These are phyloP conservation scores for Steinernema feltiae DNA, from an alignment of 1,140 invertebrate species.

Conservation along the genomic window DNA sequence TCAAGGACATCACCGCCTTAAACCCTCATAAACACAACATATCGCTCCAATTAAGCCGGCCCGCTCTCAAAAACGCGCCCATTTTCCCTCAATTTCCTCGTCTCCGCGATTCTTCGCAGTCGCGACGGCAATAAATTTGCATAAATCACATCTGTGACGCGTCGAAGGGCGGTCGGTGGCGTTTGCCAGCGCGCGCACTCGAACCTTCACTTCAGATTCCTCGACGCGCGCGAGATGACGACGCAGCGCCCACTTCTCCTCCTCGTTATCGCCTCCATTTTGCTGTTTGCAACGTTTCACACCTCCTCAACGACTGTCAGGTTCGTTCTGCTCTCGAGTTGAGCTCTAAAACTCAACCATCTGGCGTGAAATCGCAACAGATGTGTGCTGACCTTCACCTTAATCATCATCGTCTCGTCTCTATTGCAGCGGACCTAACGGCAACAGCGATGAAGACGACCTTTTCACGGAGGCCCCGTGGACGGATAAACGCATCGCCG, in stretches of 20 bases:
- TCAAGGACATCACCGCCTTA: too few species aligned
- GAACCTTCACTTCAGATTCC: constrained; percentile 1
- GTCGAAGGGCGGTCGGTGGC: neutral
- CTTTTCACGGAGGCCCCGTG: neutral
- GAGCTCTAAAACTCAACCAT: neutral
- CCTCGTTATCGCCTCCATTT: neutral
- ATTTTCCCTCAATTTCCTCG: neutral
- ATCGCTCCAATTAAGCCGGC: too few species aligned
- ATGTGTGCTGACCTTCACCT: constrained; percentile 8
- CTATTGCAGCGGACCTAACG: neutral
- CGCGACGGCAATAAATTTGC: neutral
- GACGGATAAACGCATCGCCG: constrained; percentile 11
- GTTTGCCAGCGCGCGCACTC: neutral
- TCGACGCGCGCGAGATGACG: neutral
- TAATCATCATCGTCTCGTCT: too few species aligned
- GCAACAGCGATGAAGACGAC: neutral
- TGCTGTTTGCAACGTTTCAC: neutral
- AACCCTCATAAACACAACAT: neutral
- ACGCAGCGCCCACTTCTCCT: neutral
- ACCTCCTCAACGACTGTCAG: too few species aligned
- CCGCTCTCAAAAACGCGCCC: neutral
- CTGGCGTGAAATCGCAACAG: neutral
- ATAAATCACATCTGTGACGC: constrained; percentile 12
- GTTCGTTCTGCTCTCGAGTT: too few species aligned
- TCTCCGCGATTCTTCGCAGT: neutral